Percentiles rank a stretch among this genome's conserved stretches.
Conservation (phyloP, 2,113 vertebrate species). For the Sorex fumeus region DNA sequence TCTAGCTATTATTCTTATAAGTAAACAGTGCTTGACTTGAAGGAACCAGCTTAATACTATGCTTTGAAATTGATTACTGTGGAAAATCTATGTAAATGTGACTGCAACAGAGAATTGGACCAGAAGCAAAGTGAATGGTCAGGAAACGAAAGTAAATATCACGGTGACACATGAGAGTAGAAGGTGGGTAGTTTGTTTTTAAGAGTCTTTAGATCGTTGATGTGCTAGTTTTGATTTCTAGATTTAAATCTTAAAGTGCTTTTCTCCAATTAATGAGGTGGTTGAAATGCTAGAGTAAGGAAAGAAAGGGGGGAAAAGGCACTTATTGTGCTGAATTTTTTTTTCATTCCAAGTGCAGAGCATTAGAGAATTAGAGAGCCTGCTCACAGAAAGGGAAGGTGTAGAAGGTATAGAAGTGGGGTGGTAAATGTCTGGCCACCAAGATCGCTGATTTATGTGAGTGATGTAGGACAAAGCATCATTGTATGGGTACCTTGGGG, state of each 20-base stretch:
- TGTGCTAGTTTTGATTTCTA: constrained; percentile 45
- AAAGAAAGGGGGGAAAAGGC: background rate
- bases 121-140: constrained; percentile 68
- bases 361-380: background rate
- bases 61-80: constrained; percentile 82
- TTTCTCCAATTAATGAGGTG: background rate
- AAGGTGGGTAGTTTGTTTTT: background rate
- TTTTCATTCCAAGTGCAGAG: background rate
- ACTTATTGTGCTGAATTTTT: background rate
- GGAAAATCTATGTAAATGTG: constrained; percentile 63
- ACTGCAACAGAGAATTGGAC: constrained; percentile 78
- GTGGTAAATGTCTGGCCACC: fast-evolving
- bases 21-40: constrained; percentile 60
- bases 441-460: fast-evolving
- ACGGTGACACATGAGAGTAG: constrained; percentile 20
- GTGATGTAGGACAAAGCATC: background rate
- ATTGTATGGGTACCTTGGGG: background rate
- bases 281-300: background rate
- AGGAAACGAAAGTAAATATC: constrained; percentile 82
- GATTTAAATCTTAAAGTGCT: background rate
- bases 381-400: background rate
- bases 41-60: constrained; percentile 27
- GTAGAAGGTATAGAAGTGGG: background rate
- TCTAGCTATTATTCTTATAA: constrained; percentile 75
- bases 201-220: constrained; percentile 22